A percentile compares a stretch with the other conserved stretches of the same genome.
These are phyloP conservation scores for Drosophila imparisetae DNA, from an alignment of 2,888 invertebrate species.

Conservation along the genomic window DNA sequence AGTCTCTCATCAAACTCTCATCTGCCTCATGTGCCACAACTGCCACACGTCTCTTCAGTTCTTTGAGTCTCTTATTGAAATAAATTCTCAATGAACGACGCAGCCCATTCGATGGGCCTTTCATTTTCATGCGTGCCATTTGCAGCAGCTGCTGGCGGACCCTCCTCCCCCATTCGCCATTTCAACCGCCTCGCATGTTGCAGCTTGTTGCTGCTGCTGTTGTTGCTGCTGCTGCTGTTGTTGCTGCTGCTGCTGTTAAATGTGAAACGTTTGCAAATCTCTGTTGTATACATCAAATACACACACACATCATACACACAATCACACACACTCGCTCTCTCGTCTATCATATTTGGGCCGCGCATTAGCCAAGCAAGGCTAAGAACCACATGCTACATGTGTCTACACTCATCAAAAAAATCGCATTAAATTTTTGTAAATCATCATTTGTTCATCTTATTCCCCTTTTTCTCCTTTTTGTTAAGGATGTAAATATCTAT, in stretches of 20 bases:
- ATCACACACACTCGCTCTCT: conserved; percentile 25
- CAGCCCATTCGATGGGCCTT: conserved; percentile 77
- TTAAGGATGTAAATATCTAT: not conserved
- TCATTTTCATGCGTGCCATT: conserved; percentile 78
- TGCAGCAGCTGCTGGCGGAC: conserved; percentile 75
- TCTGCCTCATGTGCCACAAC: conserved; percentile 30
- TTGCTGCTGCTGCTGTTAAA: conserved; percentile 51
- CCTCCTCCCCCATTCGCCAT: not conserved
- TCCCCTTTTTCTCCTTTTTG: not conserved
- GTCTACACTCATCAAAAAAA: not conserved
- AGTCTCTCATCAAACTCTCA: conserved; percentile 35
- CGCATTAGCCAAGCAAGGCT: conserved; percentile 76
- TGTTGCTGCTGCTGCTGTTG: conserved; percentile 40
- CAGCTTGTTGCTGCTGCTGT: conserved; percentile 70
- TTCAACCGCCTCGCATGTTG: conserved; percentile 40
- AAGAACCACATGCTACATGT: conserved; percentile 64
- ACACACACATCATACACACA: not conserved
- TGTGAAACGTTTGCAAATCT: conserved; percentile 77
- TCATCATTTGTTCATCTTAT: not conserved
- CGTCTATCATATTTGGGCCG: conserved; percentile 76
- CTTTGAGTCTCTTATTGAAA: conserved; percentile 70
- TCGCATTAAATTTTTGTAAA: not conserved
- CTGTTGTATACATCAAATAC: conserved; percentile 49
- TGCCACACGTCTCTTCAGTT: conserved; percentile 37
- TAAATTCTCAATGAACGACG: conserved; percentile 75